Percentiles rank a stretch among this genome's conserved stretches.
phyloP scores from a whole-genome alignment of 1,140 invertebrate genomes.

The Hyposmocoma kahamanoa region DNA sequence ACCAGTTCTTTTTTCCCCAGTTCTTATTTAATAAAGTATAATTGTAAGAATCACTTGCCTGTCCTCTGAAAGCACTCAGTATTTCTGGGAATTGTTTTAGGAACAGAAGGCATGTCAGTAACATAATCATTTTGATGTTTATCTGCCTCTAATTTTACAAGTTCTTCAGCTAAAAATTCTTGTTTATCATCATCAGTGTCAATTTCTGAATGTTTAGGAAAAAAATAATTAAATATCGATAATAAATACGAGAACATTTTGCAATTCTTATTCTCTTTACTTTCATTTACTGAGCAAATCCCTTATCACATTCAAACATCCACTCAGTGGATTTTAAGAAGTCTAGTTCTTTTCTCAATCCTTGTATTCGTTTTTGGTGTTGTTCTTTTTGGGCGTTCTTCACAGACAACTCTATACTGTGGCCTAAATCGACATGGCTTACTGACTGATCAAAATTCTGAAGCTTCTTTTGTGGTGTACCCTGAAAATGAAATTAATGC shows the following conservation, averaged over 20 bases:
- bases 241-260: constrained; percentile 49
- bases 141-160: constrained; percentile 41
- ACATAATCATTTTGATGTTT: constrained; percentile 25
- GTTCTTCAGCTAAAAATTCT: constrained; percentile 49
- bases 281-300: constrained; percentile 43
- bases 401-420: constrained; percentile 49
- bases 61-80: constrained; percentile 47
- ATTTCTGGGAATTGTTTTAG: constrained; percentile 26
- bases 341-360: constrained; percentile 78
- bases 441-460: constrained; percentile 55
- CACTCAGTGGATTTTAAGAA: constrained; percentile 81
- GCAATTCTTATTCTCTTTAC: constrained; percentile 5
- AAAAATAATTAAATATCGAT: constrained; percentile 40
- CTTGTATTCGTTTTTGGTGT: constrained; percentile 78
- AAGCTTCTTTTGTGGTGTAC: constrained; percentile 36
- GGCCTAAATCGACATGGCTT: constrained; percentile 41
- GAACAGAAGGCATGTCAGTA: constrained; percentile 1
- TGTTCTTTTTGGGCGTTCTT: constrained; percentile 52
- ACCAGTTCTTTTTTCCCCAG: too few relatives aligned
- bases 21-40: too few relatives aligned
- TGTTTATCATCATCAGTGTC: constrained; percentile 41
- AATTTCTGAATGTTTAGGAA: constrained; percentile 23
- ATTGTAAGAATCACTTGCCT: constrained; percentile 38
- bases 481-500: constrained; percentile 25
- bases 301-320: constrained; percentile 77